A percentile compares a stretch with the other conserved stretches of the same genome.
Evolutionary conservation across 2,797 vertebrate genomes (phyloP).

Genomic region (Intellagama lesueurii): DNA sequence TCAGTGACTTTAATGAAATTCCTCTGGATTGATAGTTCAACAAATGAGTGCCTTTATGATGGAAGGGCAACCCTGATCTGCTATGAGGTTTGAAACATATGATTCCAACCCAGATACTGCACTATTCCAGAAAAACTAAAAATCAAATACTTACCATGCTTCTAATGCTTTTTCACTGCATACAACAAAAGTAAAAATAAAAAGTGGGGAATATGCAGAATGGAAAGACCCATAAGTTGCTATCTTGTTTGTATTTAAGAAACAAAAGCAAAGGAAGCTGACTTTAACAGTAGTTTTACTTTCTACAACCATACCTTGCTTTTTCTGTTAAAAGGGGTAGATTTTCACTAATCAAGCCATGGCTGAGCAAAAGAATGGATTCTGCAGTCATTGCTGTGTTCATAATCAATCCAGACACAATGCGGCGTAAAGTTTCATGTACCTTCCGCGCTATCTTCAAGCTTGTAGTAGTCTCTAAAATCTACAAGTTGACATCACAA

Average conservation of each 20-base stretch:
- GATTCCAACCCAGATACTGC: neutral
- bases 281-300: neutral
- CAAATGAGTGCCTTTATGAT: neutral
- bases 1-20: neutral
- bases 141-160: neutral
- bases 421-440: conserved; percentile 86
- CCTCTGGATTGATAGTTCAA: neutral
- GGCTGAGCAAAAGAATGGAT: conserved; percentile 90
- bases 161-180: neutral
- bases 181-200: neutral
- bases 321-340: conserved; percentile 91
- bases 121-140: neutral
- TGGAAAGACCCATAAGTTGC: neutral
- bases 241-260: neutral
- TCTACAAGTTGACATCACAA: conserved; percentile 74
- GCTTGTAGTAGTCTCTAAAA: conserved; percentile 89
- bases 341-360: conserved; percentile 93
- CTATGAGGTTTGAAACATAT: neutral
- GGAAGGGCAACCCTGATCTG: neutral
- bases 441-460: conserved; percentile 91
- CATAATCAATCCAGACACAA: conserved; percentile 88
- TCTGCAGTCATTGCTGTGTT: conserved; percentile 87
- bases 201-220: neutral
- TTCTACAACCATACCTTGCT: conserved; percentile 83
- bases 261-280: neutral